These are phyloP conservation scores for Xenops minutus DNA, from an alignment of 2,797 vertebrate genomes.

Conservation along the genomic window DNA sequence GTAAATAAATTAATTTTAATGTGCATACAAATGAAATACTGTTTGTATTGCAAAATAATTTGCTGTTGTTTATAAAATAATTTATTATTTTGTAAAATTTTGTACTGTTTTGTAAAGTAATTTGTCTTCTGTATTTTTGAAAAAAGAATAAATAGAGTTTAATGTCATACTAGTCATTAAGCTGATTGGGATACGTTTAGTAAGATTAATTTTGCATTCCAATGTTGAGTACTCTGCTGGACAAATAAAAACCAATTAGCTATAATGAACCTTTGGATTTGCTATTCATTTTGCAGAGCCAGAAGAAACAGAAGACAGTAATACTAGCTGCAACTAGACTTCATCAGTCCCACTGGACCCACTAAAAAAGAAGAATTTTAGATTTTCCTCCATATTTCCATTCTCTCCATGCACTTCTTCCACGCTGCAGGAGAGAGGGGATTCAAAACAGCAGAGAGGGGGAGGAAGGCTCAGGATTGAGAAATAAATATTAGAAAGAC, in stretches of 20 bases:
- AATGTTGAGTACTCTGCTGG: not conserved
- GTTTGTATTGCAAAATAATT: not conserved
- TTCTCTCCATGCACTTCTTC: not conserved
- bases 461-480: constrained; percentile 23
- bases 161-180: not conserved
- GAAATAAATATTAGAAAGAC: constrained; percentile 36
- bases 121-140: not conserved
- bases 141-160: not conserved
- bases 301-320: not conserved
- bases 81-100: not conserved
- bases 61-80: not conserved
- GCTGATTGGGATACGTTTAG: not conserved
- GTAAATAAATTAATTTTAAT: not conserved
- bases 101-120: not conserved
- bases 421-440: not conserved
- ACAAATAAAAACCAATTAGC: not conserved
- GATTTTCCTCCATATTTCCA: not conserved
- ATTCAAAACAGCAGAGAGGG: not conserved
- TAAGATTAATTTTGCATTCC: not conserved
- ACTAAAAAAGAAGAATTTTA: not conserved
- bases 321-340: not conserved
- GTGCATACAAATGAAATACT: not conserved
- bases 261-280: not conserved
- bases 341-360: not conserved
- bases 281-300: not conserved